phyloP scores from a whole-genome alignment of 2,113 vertebrate genomes.

The Pluvialis apricaria region DNA sequence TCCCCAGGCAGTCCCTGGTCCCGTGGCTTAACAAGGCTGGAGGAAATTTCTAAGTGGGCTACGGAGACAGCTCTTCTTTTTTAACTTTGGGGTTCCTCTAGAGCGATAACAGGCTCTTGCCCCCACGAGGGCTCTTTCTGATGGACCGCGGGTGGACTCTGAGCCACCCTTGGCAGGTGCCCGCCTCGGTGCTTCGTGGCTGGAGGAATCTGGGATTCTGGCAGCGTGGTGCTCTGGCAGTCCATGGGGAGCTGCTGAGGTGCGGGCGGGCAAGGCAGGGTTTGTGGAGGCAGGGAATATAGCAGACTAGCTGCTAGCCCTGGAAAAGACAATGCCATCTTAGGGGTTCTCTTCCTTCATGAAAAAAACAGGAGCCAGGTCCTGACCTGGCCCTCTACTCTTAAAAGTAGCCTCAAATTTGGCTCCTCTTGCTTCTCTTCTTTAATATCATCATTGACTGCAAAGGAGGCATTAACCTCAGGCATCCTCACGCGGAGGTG shows the following conservation, averaged over 20 bases:
- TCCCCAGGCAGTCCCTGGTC: background rate
- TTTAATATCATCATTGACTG: background rate
- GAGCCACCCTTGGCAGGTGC: background rate
- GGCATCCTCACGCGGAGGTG: no score
- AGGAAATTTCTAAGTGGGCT: background rate
- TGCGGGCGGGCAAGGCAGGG: background rate
- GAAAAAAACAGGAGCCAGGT: background rate
- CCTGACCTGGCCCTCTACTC: background rate
- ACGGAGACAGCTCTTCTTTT: background rate
- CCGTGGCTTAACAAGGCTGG: background rate
- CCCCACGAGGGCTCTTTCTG: background rate
- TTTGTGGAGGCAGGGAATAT: background rate
- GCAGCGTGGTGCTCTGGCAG: background rate
- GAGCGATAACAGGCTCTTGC: background rate
- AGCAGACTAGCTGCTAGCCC: background rate
- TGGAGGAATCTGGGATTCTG: background rate
- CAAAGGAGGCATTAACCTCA: background rate
- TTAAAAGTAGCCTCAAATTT: background rate
- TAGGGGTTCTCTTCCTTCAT: background rate
- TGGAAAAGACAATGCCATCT: background rate
- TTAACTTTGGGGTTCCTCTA: background rate
- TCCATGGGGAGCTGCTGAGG: background rate
- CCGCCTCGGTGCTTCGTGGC: rapidly evolving
- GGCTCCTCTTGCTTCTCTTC: background rate
- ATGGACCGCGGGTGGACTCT: no score